Percentiles rank a stretch among this genome's conserved stretches.
Evolutionary conservation across 2,888 invertebrate species (phyloP).

Genomic region (Acanthosoma haemorrhoidale): DNA sequence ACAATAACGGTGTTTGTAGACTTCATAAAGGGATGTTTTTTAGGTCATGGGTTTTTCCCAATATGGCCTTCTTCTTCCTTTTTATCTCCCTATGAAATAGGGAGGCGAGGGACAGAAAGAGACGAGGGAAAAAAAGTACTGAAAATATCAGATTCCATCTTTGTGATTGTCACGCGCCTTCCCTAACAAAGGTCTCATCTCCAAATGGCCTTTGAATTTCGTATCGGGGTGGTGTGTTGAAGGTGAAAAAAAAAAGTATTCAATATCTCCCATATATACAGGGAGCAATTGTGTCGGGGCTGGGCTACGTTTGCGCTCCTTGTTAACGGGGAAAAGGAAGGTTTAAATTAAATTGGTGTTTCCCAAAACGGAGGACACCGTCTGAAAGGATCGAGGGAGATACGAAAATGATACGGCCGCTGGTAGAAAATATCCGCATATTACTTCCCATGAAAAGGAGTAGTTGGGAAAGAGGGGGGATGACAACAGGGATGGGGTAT

Average conservation of each 20-base stretch:
- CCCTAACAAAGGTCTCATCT: background rate
- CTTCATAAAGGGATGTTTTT: background rate
- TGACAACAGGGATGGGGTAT: no score
- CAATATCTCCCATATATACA: background rate
- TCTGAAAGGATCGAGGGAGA: background rate
- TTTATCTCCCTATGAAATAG: background rate
- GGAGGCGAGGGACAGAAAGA: no score
- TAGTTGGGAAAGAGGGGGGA: no score
- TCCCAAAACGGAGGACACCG: background rate
- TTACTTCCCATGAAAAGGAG: no score
- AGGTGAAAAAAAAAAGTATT: background rate
- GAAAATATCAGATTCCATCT: background rate
- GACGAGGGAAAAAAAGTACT: background rate
- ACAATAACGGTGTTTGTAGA: no score
- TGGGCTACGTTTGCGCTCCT: background rate
- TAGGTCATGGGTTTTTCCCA: background rate
- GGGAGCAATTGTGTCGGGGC: background rate
- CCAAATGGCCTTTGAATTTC: background rate
- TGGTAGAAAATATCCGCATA: slow-evolving; percentile 13
- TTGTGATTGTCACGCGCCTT: background rate
- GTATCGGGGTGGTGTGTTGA: background rate
- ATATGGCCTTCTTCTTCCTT: background rate
- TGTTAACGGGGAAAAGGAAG: background rate
- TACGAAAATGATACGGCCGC: background rate
- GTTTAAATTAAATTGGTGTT: background rate